Evolutionary conservation across 2,113 vertebrate species (phyloP).

Genomic region (Ailuropoda melanoleuca): DNA sequence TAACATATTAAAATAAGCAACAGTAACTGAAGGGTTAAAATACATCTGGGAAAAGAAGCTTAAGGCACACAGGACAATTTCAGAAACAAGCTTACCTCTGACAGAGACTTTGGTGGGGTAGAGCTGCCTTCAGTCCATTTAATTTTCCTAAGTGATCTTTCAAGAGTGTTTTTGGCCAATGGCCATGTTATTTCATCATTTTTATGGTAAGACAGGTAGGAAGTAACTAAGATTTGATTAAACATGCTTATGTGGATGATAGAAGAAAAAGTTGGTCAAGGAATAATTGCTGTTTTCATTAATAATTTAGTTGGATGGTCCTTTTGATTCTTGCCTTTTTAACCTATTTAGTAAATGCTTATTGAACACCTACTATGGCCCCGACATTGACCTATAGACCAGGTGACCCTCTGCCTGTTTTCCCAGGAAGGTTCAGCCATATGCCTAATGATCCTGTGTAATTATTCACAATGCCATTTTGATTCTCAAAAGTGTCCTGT

Average conservation of each 20-base stretch:
- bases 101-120: background rate
- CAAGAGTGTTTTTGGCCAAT: background rate
- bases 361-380: background rate
- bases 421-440: background rate
- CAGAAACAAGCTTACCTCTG: background rate
- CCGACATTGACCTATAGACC: background rate
- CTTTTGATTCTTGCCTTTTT: background rate
- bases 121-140: background rate
- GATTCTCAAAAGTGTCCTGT: background rate
- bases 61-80: background rate
- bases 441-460: background rate
- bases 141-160: constrained; percentile 32
- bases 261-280: background rate
- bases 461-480: background rate
- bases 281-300: background rate
- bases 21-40: background rate
- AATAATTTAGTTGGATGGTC: background rate
- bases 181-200: constrained; percentile 12
- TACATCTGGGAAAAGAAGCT: background rate
- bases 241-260: background rate
- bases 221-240: background rate
- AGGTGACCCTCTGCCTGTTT: background rate
- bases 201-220: background rate
- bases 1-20: background rate
- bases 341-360: background rate